phyloP scores from a whole-genome alignment of 2,888 invertebrate genomes.

The Pyrgus malvae region DNA sequence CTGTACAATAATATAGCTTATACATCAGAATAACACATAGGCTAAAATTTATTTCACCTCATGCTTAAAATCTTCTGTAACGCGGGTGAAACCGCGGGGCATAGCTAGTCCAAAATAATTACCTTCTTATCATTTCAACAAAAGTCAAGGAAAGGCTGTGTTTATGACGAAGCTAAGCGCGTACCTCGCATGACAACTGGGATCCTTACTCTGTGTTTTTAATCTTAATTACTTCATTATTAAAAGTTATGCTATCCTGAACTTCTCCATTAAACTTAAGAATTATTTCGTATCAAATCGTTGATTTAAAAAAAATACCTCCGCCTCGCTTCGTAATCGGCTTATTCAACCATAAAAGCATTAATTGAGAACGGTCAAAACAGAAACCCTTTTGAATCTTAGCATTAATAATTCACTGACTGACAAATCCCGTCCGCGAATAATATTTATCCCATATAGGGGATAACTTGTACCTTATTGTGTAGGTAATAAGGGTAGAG shows the following conservation, averaged over 20 bases:
- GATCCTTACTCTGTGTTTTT: no score
- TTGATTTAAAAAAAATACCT: slow-evolving; percentile 16
- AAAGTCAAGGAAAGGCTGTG: no score
- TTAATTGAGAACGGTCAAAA: slow-evolving; percentile 63
- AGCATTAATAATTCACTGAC: slow-evolving; percentile 50
- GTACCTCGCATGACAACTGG: no score
- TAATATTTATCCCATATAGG: slow-evolving; percentile 3
- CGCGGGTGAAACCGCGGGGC: no score
- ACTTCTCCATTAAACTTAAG: neutral
- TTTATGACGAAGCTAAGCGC: no score
- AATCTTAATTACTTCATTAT: neutral
- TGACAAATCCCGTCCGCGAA: slow-evolving; percentile 61
- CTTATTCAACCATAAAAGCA: slow-evolving; percentile 49
- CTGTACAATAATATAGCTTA: no score
- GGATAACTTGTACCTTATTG: slow-evolving; percentile 25
- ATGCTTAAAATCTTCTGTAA: no score
- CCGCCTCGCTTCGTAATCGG: slow-evolving; percentile 45
- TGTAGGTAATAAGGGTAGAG: neutral
- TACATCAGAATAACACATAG: no score
- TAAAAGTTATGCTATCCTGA: neutral
- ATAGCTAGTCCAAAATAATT: no score
- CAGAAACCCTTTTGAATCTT: slow-evolving; percentile 46
- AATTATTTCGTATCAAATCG: slow-evolving; percentile 5
- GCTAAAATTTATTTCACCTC: no score
- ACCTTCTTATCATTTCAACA: no score